phyloP scores from a whole-genome alignment of 2,113 vertebrate genomes.

The Coryphaenoides rupestris region DNA sequence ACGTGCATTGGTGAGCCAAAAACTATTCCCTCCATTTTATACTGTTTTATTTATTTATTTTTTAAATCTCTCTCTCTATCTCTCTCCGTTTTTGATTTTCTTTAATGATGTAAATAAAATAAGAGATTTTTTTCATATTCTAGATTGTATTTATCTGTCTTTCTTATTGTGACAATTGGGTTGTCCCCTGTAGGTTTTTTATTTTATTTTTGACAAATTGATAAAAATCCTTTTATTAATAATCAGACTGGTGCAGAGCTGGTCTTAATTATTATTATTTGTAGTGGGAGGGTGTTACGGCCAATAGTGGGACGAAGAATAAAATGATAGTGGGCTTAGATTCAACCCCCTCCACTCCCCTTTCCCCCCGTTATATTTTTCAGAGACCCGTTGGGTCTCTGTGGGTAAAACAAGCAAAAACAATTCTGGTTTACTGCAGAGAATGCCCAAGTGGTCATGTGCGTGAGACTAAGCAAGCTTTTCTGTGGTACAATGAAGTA shows the following conservation, averaged over 20 bases:
- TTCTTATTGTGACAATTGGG: conserved; percentile 61
- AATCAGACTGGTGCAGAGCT: too few species aligned
- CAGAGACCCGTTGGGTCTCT: conserved; percentile 8
- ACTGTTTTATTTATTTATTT: conserved; percentile 53
- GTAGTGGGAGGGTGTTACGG: conserved; percentile 32
- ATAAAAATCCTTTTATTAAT: too few species aligned
- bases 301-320: conserved; percentile 32
- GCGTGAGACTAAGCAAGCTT: conserved; percentile 38
- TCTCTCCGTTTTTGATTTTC: conserved; percentile 4
- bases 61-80: conserved; percentile 17
- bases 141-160: conserved; percentile 45
- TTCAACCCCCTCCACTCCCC: conserved; percentile 5
- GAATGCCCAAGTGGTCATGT: conserved; percentile 36
- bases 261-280: conserved; percentile 2
- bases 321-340: conserved; percentile 7
- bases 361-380: conserved; percentile 22
- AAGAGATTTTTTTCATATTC: conserved; percentile 52
- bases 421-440: conserved; percentile 34
- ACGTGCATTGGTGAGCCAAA: conserved; percentile 98
- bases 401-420: conserved; percentile 13
- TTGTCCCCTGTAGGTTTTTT: conserved; percentile 1
- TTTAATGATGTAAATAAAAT: neutral
- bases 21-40: conserved; percentile 94
- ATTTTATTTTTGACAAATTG: too few species aligned
- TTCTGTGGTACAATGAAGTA: conserved; percentile 38